phyloP scores from a whole-genome alignment of 1,140 invertebrate species.

The Saxidomus purpurata region DNA sequence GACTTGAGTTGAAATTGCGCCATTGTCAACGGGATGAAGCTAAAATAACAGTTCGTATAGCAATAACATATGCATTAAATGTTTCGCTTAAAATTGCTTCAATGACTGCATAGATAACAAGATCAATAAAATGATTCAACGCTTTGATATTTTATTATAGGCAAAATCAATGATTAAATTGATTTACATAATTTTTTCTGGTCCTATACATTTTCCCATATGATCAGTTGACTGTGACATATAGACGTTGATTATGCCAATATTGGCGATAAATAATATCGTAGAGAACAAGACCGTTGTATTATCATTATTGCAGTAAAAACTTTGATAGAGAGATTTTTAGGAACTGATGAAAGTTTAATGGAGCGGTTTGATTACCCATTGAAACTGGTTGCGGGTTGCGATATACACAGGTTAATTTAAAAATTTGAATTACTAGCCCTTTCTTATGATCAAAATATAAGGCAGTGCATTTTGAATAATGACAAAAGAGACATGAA shows the following conservation, averaged over 20 bases:
- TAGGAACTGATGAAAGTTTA: slow-evolving; percentile 7
- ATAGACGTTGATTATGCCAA: slow-evolving; percentile 4
- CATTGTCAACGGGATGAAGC: not conserved
- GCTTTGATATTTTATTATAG: slow-evolving; percentile 58
- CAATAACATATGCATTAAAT: not conserved
- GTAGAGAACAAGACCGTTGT: slow-evolving; percentile 18
- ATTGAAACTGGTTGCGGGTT: not conserved
- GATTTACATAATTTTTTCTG: slow-evolving; percentile 58
- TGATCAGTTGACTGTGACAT: slow-evolving; percentile 2
- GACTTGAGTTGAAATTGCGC: not conserved
- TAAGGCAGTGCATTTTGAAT: too few species aligned
- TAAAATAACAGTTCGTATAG: slow-evolving; percentile 42
- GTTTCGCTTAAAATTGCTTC: not conserved
- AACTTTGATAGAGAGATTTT: slow-evolving; percentile 16
- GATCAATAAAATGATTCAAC: slow-evolving; percentile 59
- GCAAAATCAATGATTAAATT: slow-evolving; percentile 58
- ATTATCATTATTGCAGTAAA: not conserved
- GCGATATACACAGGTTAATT: not conserved
- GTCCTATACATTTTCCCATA: slow-evolving; percentile 11
- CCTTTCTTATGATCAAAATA: too few species aligned
- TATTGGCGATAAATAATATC: slow-evolving; percentile 14
- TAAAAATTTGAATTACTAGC: not conserved
- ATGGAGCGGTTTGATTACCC: slow-evolving; percentile 21
- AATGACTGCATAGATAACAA: slow-evolving; percentile 38
- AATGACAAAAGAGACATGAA: too few species aligned